Base-by-base conservation (phyloP, 2,888 invertebrate species). In the Agrochola litura region DNA sequence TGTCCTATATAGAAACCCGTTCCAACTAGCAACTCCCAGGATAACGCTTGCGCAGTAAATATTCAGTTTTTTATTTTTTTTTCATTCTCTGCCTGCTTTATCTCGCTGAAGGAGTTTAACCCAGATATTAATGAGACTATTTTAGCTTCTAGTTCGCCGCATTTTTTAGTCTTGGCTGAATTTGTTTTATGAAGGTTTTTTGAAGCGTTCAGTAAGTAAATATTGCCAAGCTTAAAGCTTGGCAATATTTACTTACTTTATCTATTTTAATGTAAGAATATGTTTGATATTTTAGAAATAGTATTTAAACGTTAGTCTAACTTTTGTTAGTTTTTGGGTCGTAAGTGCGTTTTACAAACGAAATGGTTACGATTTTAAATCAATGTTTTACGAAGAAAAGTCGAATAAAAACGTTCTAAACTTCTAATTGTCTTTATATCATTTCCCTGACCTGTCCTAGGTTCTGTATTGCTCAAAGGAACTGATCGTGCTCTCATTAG, bases 51-150 rank as follows among this genome's bases (percentile, higher is more conserved):
- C 67, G 56, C 70, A 56, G 75, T 81, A 82, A 76, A 74, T 65
- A 68, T 68, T 56, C 41, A 37, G 19, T 67, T 73, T 75, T 22
- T 68, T 58, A 73, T 80, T 30, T 61, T 37, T 37, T 73, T 85
- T 85, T 63, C 56, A 37, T 58, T 63, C 73, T 63, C 52, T 8
- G 63, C 58, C 71, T 75, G 37, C 54, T 81, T 61, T 80, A 69
- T 81, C 73, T 60, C 25, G 22, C 19, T 81, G 12, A 61, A 81
- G 64, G 60, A 85, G 54, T 72, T 75, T 75, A 75, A 56, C 69
- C 72, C 14, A 81, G 69, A 73, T 85, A 84, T 82, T 81, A 85
- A 70, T 82, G 66, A 74, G 61, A 81, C 68, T 84, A 71, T 64
- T 79, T 66, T 66, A 84, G 49, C n/a, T 66, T 70, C 61, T 79